phyloP scores from a whole-genome alignment of 2,113 vertebrate genomes.

The Syngnathus floridae region DNA sequence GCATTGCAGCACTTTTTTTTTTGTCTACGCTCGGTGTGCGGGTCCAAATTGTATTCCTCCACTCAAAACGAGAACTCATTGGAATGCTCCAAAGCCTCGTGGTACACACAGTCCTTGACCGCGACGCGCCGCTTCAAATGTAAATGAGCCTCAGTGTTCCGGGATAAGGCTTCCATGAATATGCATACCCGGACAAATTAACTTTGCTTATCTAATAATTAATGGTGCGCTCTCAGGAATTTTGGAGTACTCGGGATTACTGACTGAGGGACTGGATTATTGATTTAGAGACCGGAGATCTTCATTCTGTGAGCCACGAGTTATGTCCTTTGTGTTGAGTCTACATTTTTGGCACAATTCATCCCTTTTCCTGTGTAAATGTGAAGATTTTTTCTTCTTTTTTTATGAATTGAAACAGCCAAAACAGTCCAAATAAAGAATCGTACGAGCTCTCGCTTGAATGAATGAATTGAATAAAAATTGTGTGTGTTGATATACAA shows the following conservation, averaged over 20 bases:
- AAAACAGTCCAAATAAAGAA: background rate
- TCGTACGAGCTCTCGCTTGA: background rate
- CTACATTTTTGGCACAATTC: background rate
- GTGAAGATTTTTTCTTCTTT: too few species aligned
- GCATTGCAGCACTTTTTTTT: background rate
- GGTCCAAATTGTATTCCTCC: conserved; percentile 43
- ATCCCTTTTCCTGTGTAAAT: too few species aligned
- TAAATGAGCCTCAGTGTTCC: conserved; percentile 56
- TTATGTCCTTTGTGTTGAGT: background rate
- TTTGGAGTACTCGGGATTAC: conserved; percentile 35
- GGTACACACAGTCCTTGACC: conserved; percentile 64
- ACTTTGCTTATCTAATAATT: conserved; percentile 55
- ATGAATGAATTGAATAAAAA: too few species aligned
- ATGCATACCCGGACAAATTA: conserved; percentile 51
- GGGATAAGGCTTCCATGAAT: conserved; percentile 60
- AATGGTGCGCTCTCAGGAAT: conserved; percentile 13
- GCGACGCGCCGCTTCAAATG: conserved; percentile 62
- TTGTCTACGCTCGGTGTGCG: conserved; percentile 6
- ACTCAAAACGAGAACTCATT: conserved; percentile 53
- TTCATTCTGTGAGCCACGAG: conserved; percentile 6
- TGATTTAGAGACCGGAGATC: background rate
- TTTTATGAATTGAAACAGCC: too few species aligned
- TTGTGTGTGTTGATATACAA: background rate
- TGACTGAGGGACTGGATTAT: conserved; percentile 10
- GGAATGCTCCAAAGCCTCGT: conserved; percentile 51